Conservation (phyloP, 2,797 vertebrate genomes). For the Danionella dracula region DNA sequence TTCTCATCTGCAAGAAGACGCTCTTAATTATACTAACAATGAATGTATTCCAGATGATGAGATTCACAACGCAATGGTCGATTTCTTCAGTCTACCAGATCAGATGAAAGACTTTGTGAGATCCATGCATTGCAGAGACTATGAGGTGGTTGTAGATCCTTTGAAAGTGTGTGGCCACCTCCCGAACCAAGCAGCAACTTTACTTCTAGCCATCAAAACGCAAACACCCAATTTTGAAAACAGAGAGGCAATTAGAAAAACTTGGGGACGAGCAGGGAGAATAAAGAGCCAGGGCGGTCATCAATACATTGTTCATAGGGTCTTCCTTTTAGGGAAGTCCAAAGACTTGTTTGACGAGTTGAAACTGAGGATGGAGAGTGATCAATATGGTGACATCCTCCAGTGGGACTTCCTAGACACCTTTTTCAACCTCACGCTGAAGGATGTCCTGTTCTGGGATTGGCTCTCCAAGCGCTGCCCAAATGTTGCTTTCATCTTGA, state of each 20-base stretch:
- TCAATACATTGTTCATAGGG: slow-evolving; percentile 54
- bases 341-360: slow-evolving; percentile 26
- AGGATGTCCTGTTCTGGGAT: slow-evolving; percentile 70
- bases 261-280: slow-evolving; percentile 64
- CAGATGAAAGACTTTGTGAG: slow-evolving; percentile 52
- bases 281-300: slow-evolving; percentile 31
- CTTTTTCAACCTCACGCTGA: slow-evolving; percentile 73
- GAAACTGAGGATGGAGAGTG: slow-evolving; percentile 43
- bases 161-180: slow-evolving; percentile 46
- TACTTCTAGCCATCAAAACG: slow-evolving; percentile 71
- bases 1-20: not conserved
- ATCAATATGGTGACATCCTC: slow-evolving; percentile 60
- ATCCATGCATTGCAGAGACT: slow-evolving; percentile 62
- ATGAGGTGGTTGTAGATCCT: slow-evolving; percentile 54
- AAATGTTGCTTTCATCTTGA: slow-evolving; percentile 58
- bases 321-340: slow-evolving; percentile 67
- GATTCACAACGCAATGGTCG: not conserved
- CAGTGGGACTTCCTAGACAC: slow-evolving; percentile 72
- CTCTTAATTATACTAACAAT: not conserved
- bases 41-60: slow-evolving; percentile 18
- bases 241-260: slow-evolving; percentile 64
- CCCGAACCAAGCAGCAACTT: slow-evolving; percentile 33
- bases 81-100: slow-evolving; percentile 37
- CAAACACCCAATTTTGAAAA: slow-evolving; percentile 54
- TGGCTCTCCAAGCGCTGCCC: slow-evolving; percentile 61